Conservation (phyloP, 2,113 vertebrate species). For the Pseudopodoces humilis region DNA sequence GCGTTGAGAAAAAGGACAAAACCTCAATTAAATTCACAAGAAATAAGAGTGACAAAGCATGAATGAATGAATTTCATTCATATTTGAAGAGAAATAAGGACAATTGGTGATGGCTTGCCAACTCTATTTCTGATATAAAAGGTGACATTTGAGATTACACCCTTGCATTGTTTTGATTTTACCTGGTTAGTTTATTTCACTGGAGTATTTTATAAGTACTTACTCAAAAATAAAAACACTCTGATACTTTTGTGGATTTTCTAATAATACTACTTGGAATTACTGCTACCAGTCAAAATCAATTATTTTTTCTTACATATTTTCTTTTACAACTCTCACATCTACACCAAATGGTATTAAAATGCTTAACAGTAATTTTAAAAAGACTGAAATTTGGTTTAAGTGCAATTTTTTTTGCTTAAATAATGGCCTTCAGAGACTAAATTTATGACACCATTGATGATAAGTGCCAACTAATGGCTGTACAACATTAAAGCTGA, state of each 20-base stretch:
- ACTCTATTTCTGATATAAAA: neutral
- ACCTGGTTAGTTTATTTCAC: neutral
- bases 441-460: neutral
- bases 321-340: neutral
- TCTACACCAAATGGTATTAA: neutral
- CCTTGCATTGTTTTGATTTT: neutral
- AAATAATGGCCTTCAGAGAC: neutral
- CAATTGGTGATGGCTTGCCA: neutral
- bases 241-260: neutral
- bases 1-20: neutral
- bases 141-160: neutral
- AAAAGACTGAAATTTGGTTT: neutral
- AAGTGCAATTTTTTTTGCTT: neutral
- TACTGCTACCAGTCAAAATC: neutral
- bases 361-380: neutral
- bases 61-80: neutral
- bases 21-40: fast-evolving
- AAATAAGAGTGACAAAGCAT: neutral
- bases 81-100: neutral
- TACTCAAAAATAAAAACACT: neutral
- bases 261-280: neutral
- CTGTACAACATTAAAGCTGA: neutral
- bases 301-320: fast-evolving
- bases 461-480: neutral
- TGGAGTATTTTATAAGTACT: neutral